Percentiles rank a stretch among this genome's conserved stretches.
Evolutionary conservation across 1,140 invertebrate genomes (phyloP).

Genomic region (Drosophila kanapiae): DNA sequence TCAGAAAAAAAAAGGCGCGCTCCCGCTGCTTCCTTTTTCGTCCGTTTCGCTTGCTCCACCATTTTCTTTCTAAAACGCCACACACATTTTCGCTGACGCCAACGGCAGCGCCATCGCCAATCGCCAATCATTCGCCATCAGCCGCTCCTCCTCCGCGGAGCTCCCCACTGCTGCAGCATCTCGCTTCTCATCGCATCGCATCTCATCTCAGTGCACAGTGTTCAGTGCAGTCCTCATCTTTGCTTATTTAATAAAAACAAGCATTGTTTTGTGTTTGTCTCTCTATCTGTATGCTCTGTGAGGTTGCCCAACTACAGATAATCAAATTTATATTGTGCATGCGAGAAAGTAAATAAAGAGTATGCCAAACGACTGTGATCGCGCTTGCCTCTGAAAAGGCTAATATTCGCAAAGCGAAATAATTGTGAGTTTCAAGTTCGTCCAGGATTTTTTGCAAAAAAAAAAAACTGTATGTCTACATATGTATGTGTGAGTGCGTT

Average conservation of each 20-base stretch:
- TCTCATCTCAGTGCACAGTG: constrained; percentile 29
- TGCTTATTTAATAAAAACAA: constrained; percentile 53
- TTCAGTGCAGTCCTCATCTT: constrained; percentile 56
- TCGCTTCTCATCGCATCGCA: constrained; percentile 2
- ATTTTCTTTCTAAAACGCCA: constrained; percentile 71
- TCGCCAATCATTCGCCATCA: constrained; percentile 65
- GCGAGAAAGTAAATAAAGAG: constrained; percentile 62
- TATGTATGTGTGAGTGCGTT: constrained; percentile 46
- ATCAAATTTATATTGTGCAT: constrained; percentile 79
- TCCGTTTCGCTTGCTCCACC: constrained; percentile 65
- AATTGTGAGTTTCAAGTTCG: constrained; percentile 50
- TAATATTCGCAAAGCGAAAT: constrained; percentile 35
- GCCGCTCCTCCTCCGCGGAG: constrained; percentile 58
- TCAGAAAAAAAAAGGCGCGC: constrained; percentile 74
- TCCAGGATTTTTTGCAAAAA: constrained; percentile 7
- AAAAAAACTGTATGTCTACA: background rate
- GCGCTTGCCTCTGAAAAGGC: constrained; percentile 52
- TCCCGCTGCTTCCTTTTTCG: constrained; percentile 47
- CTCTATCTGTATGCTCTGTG: constrained; percentile 37
- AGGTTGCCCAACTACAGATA: constrained; percentile 74
- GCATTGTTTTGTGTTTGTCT: constrained; percentile 26
- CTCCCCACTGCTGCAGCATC: constrained; percentile 61
- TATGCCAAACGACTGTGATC: constrained; percentile 62
- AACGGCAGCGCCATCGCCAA: constrained; percentile 76
- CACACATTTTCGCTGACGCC: constrained; percentile 63